Base-by-base conservation (phyloP, 2,113 vertebrate genomes). In the Colistium nudipinnis region DNA sequence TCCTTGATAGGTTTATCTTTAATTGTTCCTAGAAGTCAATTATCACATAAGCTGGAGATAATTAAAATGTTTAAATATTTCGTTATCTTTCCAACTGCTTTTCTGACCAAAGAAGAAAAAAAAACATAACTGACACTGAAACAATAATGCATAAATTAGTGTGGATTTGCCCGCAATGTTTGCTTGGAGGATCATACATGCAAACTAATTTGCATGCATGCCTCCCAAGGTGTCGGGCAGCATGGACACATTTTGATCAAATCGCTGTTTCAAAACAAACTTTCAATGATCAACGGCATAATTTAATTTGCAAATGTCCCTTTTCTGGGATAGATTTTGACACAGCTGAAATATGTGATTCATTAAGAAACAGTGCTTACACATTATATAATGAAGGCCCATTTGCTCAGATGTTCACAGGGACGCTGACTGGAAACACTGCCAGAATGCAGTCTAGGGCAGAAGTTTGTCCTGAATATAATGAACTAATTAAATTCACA, bases 121-220 rank as follows among this genome's bases (percentile, higher is more conserved):
- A 27, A 27, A 1, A 6, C 35, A 45, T 27, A 53, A 9, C 12
- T 25, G 33, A 57, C 35, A 60, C 19, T 63, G 20, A 76, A 62
- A 41, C 20, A 39, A 14, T 13, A 25, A 41, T 25, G 48, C 33
- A 43, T 69, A 55, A 72, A 35, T 14, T 44, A 51, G 19, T 55
- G 76, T 63, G 49, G 6, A 60, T 12, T 31, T 28, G n/a, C 66
- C 27, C 11, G 36, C 7, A 52, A 4, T n/a, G 0, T 62, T 60
- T 41, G 7, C 39, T 61, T 38, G 20, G 25, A 41, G 25, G 28
- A 28, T 56, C n/a, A 38, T 33, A n/a, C 13, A 28, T 57, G 19
- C 28, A 31, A 24, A 28, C 38, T 51, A 35, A 76, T 56, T 56
- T 45, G 20, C 52, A 60, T 33, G 17, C 8, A 0, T 62, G 39